These are phyloP conservation scores for Tolmerus cingulatus DNA, from an alignment of 2,888 invertebrate genomes.

Conservation along the genomic window DNA sequence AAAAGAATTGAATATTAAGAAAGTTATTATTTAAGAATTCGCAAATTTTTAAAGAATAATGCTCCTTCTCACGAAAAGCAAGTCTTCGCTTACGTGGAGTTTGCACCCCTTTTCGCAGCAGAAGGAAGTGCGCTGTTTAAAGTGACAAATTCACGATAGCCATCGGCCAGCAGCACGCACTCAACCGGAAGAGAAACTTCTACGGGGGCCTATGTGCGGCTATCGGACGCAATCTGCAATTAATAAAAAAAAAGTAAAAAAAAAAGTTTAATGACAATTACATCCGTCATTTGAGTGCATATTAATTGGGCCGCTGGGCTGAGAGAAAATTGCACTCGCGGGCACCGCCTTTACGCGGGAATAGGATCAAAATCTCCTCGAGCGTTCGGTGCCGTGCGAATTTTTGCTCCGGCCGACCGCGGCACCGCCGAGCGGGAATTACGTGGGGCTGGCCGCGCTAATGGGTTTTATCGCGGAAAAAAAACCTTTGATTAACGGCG, in stretches of 20 bases:
- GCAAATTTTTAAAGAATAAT: background rate
- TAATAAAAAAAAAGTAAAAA: background rate
- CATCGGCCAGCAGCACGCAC: slow-evolving; percentile 14
- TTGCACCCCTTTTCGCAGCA: background rate
- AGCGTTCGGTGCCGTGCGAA: background rate
- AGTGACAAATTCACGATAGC: slow-evolving; percentile 30
- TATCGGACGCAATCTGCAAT: slow-evolving; percentile 27
- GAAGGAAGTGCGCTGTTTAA: slow-evolving; percentile 26
- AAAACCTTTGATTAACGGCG: background rate
- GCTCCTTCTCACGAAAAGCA: slow-evolving; percentile 3
- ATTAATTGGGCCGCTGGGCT: background rate
- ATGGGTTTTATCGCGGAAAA: background rate
- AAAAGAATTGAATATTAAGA: background rate
- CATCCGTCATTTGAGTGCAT: slow-evolving; percentile 36
- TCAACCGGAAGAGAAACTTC: slow-evolving; percentile 24
- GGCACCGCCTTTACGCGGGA: background rate
- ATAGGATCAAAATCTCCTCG: background rate
- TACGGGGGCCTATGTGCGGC: background rate
- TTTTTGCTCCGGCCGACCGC: background rate
- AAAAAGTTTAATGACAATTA: slow-evolving; percentile 27
- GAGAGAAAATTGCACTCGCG: background rate
- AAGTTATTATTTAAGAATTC: background rate
- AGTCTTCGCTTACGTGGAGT: background rate
- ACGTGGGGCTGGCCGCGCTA: background rate
- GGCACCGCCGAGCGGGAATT: background rate